Evolutionary conservation across 2,113 vertebrate genomes (phyloP).

Genomic region (Oryctolagus cuniculus): mOryCun1.1 NC_091438.1:56443001-56443500

Average conservation of each 20-base stretch:
- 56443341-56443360: background rate
- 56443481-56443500: background rate
- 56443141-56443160: background rate
- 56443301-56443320: constrained; percentile 12
- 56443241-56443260: constrained; percentile 38
- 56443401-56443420: background rate
- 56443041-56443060: background rate
- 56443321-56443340: constrained; percentile 59
- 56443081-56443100: background rate
- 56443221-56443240: constrained; percentile 70
- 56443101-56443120: background rate
- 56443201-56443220: constrained; percentile 74
- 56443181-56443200: background rate
- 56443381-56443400: constrained; percentile 43
- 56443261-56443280: constrained; percentile 74
- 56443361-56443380: background rate
- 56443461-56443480: constrained; percentile 24
- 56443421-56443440: constrained; percentile 29
- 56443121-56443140: background rate
- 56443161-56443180: background rate
- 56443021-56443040: constrained; percentile 39
- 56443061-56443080: background rate
- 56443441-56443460: constrained; percentile 68
- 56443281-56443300: constrained; percentile 50
- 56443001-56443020: constrained; percentile 4